Percentiles rank a stretch among this genome's conserved stretches.
These are phyloP conservation scores for Dipodomys spectabilis DNA, from an alignment of 2,113 vertebrate genomes.

Conservation along the genomic window DNA sequence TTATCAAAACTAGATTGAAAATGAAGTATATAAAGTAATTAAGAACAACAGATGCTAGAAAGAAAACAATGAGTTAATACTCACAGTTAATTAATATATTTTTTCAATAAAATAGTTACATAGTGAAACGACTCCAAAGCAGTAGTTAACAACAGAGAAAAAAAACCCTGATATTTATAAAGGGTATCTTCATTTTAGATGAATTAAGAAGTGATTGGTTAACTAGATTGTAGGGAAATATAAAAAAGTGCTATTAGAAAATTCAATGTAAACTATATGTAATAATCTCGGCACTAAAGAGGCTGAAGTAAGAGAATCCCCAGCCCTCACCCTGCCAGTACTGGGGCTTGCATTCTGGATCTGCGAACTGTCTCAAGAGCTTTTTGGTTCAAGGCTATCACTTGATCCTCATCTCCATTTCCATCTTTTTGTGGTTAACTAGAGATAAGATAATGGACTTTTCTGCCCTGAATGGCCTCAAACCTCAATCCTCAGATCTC, in stretches of 20 bases:
- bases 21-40: slow-evolving; percentile 12
- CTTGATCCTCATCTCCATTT: no score
- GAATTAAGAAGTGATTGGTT: slow-evolving; percentile 31
- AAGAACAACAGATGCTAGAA: not conserved
- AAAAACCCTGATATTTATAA: no score
- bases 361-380: no score
- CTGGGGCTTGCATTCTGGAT: no score
- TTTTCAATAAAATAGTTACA: slow-evolving; percentile 26
- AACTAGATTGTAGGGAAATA: not conserved
- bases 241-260: slow-evolving; percentile 55
- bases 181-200: slow-evolving; percentile 32
- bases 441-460: no score
- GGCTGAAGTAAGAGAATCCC: no score
- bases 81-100: slow-evolving; percentile 34
- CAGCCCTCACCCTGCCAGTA: no score
- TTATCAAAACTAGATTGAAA: slow-evolving; percentile 47
- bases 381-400: no score
- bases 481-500: no score
- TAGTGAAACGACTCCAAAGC: slow-evolving; percentile 2
- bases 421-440: no score
- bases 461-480: no score
- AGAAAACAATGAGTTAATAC: not conserved
- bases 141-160: not conserved
- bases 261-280: not conserved
- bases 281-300: no score